phyloP scores from a whole-genome alignment of 2,113 vertebrate species.

The Melierax canorus region DNA sequence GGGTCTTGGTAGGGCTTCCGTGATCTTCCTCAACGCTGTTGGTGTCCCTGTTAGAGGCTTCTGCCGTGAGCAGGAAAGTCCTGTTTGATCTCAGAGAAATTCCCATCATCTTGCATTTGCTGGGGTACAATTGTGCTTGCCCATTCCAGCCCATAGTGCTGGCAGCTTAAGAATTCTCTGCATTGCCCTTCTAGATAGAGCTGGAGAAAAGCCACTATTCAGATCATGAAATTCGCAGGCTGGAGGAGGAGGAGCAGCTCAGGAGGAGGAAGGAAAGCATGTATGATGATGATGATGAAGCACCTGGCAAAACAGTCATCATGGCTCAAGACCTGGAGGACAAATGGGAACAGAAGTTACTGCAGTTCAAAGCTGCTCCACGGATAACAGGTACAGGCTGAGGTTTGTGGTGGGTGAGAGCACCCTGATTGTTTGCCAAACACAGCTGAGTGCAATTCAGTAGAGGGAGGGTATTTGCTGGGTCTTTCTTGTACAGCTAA shows the following conservation, averaged over 20 bases:
- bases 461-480: neutral
- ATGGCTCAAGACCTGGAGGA: conserved; percentile 89
- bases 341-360: conserved; percentile 87
- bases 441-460: neutral
- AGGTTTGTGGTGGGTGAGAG: accelerated
- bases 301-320: conserved; percentile 61
- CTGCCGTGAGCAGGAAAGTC: neutral
- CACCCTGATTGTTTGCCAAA: neutral
- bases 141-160: accelerated
- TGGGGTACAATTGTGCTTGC: neutral
- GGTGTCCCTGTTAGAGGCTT: too few relatives aligned
- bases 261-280: conserved; percentile 71
- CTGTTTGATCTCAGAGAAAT: neutral
- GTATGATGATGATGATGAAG: conserved; percentile 74
- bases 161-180: neutral
- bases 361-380: conserved; percentile 68
- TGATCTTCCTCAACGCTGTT: accelerated
- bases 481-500: neutral
- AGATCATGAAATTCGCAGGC: conserved; percentile 85
- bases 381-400: conserved; percentile 77
- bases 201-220: conserved; percentile 86
- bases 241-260: conserved; percentile 79
- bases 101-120: accelerated
- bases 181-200: conserved; percentile 76
- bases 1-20: accelerated